Percentiles rank a stretch among this genome's conserved stretches.
These are phyloP conservation scores for Physocephala rufipes DNA, from an alignment of 2,888 invertebrate species.

Conservation along the genomic window DNA sequence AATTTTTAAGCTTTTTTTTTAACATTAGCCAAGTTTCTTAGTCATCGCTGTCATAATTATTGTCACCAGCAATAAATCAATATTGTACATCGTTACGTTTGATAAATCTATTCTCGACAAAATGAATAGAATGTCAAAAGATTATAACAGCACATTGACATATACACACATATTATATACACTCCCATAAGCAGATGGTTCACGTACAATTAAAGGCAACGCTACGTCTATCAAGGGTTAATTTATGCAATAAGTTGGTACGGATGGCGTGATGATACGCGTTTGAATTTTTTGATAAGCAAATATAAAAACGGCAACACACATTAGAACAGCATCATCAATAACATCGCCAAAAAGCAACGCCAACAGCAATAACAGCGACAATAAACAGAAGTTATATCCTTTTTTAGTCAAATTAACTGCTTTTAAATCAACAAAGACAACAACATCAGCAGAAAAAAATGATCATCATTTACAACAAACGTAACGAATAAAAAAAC, in stretches of 20 bases:
- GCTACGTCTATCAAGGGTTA: slow-evolving; percentile 28
- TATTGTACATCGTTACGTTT: background rate
- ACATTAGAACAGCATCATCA: no score
- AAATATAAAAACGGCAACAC: slow-evolving; percentile 3
- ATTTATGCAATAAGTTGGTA: slow-evolving; percentile 26
- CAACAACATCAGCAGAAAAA: no score
- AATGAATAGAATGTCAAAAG: slow-evolving; percentile 36
- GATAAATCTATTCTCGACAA: slow-evolving; percentile 24
- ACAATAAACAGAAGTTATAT: slow-evolving; percentile 27
- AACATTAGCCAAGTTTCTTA: no score
- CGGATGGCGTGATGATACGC: slow-evolving; percentile 44
- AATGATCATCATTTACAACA: background rate
- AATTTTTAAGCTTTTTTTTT: no score
- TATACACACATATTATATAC: background rate
- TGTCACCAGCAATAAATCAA: slow-evolving; percentile 4
- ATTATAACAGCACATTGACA: background rate
- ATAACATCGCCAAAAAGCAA: background rate
- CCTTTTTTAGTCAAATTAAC: slow-evolving; percentile 48
- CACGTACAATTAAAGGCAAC: slow-evolving; percentile 25
- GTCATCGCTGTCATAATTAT: background rate
- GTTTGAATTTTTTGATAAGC: slow-evolving; percentile 35
- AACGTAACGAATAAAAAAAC: background rate
- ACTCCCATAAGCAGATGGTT: background rate
- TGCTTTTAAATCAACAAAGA: slow-evolving; percentile 21
- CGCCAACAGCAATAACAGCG: slow-evolving; percentile 20